Base-by-base conservation (phyloP, 2,888 invertebrate species). In the Tryphoninae sp. region DNA sequence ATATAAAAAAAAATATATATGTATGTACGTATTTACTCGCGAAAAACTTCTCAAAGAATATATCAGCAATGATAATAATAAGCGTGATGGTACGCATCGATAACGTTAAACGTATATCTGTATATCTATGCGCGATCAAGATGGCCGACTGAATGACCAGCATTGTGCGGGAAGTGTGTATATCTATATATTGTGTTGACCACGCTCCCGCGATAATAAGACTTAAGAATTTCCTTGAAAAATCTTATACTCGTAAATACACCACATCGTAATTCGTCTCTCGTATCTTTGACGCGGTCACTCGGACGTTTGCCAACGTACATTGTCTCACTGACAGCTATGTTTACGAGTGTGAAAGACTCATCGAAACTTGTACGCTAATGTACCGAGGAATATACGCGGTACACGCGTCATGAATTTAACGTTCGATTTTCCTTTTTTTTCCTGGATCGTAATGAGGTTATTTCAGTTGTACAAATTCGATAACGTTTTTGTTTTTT, bases 11-110 rank as follows among this genome's bases (percentile, higher is more conserved):
- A 19, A 19, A 19, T 19, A 19, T 19, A 53, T 2, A 53, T 13
- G 45, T 45, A 45, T 33, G 6, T 33, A 33, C 19, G 58, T 69
- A 58, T 69, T 69, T 58, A 76, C 59, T 61, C 68, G 76, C 75
- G 59, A 58, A 58, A 23, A 59, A 23, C 23, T 16, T 42, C 26
- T 42, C 53, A 16, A n/a, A 22, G 40, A 45, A 59, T 53, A 55
- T 61, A 68, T 45, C 13, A 67, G 64, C 26, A 67, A 76, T 23
- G 68, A 81, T 78, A 81, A 73, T 65, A 58, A 74, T 13, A 65
- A 68, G 58, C 33, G 62, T 49, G n/a, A 73, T 23, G 40, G 74
- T 79, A 49, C 53, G 67, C 22, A 67, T 51, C 42, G 16, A 22
- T 45, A 45, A 55, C 45, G 16, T 45, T 19, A 64, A 42, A 42